Evolutionary conservation across 2,888 invertebrate species (phyloP).

Genomic region (Drosophila seclusa): DNA sequence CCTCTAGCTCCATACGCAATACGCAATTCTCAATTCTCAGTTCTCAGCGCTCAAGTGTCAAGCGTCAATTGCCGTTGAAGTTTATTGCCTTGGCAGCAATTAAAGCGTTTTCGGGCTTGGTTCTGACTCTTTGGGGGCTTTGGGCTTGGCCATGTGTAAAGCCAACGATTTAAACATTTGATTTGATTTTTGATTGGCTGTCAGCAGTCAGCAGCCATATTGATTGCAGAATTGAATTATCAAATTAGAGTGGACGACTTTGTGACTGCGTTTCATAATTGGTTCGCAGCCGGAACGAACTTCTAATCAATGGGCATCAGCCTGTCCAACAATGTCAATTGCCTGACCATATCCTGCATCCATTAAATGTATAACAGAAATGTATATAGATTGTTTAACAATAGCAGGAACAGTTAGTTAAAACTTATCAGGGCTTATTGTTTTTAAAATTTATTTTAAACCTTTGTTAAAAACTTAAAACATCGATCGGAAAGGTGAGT

Average conservation of each 20-base stretch:
- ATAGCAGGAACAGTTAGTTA: neutral
- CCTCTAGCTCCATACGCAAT: slow-evolving; percentile 9
- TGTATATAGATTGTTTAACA: neutral
- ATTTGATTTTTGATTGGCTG: slow-evolving; percentile 70
- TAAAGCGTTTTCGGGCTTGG: slow-evolving; percentile 56
- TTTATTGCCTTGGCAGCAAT: slow-evolving; percentile 80
- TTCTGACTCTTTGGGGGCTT: slow-evolving; percentile 24
- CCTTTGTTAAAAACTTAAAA: neutral
- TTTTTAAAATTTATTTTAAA: neutral
- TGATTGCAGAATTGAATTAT: slow-evolving; percentile 75
- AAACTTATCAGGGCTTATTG: fast-evolving
- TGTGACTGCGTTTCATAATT: slow-evolving; percentile 47
- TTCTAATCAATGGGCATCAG: slow-evolving; percentile 23
- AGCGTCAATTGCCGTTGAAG: slow-evolving; percentile 77
- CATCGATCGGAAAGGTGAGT: neutral
- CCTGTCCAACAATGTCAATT: slow-evolving; percentile 18
- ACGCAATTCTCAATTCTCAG: slow-evolving; percentile 16
- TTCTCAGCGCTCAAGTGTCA: slow-evolving; percentile 70
- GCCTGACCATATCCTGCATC: neutral
- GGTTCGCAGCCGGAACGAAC: slow-evolving; percentile 18
- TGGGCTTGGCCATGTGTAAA: slow-evolving; percentile 63
- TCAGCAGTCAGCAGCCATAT: slow-evolving; percentile 42
- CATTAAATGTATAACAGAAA: neutral
- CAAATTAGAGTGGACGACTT: slow-evolving; percentile 57
- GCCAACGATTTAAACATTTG: slow-evolving; percentile 49